phyloP scores from a whole-genome alignment of 2,797 vertebrate genomes.

The Spinus pinus region DNA sequence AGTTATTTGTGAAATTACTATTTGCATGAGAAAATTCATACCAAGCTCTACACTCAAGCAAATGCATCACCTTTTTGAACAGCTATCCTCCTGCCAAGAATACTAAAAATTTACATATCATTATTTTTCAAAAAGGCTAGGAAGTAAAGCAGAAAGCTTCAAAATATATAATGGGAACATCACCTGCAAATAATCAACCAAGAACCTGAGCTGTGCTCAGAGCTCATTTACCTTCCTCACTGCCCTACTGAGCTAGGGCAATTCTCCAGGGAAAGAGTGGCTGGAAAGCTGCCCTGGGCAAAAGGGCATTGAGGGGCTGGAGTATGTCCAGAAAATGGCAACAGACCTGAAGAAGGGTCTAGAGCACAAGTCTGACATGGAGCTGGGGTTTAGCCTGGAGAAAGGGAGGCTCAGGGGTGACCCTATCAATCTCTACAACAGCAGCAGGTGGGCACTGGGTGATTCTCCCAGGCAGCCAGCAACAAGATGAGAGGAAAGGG shows the following conservation, averaged over 20 bases:
- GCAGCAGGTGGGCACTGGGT: accelerated
- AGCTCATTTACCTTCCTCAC: neutral
- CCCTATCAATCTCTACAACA: neutral
- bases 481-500: neutral
- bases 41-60: neutral
- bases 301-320: neutral
- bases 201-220: neutral
- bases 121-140: neutral
- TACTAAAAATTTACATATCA: neutral
- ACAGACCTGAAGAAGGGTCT: neutral
- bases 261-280: neutral
- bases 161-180: neutral
- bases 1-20: neutral
- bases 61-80: neutral
- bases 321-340: neutral
- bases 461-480: neutral
- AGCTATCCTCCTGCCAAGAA: neutral
- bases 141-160: neutral
- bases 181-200: neutral
- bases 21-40: neutral
- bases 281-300: neutral
- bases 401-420: neutral
- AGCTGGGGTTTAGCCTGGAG: neutral
- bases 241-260: neutral
- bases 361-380: neutral